A percentile compares a stretch with the other conserved stretches of the same genome.
Conservation (phyloP, 2,797 vertebrate species). For the Rhynchonycteris naso region DNA sequence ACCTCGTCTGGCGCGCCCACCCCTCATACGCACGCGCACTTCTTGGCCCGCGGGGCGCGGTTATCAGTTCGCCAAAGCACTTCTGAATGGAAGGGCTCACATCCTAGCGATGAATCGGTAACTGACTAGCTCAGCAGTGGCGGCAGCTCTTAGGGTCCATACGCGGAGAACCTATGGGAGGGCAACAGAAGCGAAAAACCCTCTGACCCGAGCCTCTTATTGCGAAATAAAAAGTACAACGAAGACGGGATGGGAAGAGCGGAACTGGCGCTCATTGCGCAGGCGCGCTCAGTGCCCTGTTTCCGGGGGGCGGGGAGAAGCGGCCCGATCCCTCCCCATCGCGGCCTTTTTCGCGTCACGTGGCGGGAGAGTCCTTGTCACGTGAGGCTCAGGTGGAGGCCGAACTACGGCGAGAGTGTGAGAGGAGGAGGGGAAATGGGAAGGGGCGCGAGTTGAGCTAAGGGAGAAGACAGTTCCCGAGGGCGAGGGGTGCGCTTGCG, state of each 20-base stretch:
- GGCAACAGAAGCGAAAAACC: background rate
- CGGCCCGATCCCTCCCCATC: background rate
- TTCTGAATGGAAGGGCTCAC: background rate
- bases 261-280: constrained; percentile 40
- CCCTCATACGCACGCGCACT: background rate
- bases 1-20: background rate
- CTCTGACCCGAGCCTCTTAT: background rate
- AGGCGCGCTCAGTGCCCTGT: constrained; percentile 30
- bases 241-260: rapidly evolving
- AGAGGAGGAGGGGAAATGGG: constrained; percentile 56
- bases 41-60: background rate
- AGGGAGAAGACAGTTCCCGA: background rate
- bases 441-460: constrained; percentile 17
- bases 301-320: constrained; percentile 54
- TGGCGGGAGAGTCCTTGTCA: constrained; percentile 56
- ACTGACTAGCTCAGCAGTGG: background rate
- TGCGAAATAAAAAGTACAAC: background rate
- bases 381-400: constrained; percentile 66
- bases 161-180: background rate
- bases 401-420: constrained; percentile 23
- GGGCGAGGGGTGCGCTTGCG: constrained; percentile 6
- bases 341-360: constrained; percentile 60
- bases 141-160: constrained; percentile 1
- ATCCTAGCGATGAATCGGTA: constrained; percentile 37
- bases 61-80: constrained; percentile 56